Evolutionary conservation across 2,113 vertebrate genomes (phyloP), one percentile per base, ranked within the genome.

Genomic region (Hippoglossus stenolepis): DNA sequence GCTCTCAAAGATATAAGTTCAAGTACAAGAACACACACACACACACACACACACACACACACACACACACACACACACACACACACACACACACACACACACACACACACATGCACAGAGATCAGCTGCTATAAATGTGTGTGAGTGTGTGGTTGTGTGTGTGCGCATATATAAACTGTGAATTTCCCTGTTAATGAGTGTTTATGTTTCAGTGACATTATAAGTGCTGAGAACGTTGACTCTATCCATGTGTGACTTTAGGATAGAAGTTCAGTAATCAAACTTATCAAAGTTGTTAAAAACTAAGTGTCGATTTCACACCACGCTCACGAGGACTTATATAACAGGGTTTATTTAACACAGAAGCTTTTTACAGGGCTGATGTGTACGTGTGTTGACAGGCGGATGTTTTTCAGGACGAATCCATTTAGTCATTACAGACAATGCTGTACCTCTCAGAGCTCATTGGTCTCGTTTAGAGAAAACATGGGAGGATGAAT

Each of bases 181-280:
- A n/a, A 40, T 20, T 66, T 63, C 18, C n/a, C 31, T 23, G 35
- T 43, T 77, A 40, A 64, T 47, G 7, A 24, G 20, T 74, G 45
- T 70, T 62, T 56, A 64, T 75, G n/a, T 71, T 74, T 56, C 51
- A 24, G 14, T 54, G 65, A 67, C 72, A 38, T 65, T 43, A 68
- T 68, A 9, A 54, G 51, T 3, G 51, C 6, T n/a, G 20, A 31
- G 31, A 31, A 31, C 6, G 6, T 9, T 54, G n/a, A 54, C 51
- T 54, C n/a, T 56, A 68, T 38, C 8, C 35, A 1, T 38, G 35
- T 38, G 1, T 38, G 35, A 38, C 9, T 38, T 38, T 38, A 38
- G 35, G 24, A 64, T 28, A 68, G 15, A 26, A 49, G 56, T 57
- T 80, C 20, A 17, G 12, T 18, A 8, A 51, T 18, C 18, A 13